Evolutionary conservation across 1,140 invertebrate genomes (phyloP), one percentile per base, ranked within the genome.

Genomic region (Drosophila sproati): DNA sequence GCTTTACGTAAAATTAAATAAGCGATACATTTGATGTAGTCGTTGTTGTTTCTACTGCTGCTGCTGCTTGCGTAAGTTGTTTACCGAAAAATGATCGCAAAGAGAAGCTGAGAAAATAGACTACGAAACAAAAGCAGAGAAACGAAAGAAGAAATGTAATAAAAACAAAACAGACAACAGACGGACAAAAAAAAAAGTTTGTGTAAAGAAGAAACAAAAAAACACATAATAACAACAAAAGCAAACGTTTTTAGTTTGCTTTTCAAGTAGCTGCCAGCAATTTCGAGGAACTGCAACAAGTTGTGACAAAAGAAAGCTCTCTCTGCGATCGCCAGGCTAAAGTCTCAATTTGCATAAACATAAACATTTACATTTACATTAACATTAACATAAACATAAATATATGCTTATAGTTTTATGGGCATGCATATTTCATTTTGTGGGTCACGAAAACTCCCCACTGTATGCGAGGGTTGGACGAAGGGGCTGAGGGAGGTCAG

Each of bases 1-100:
- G 69, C 47, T 88, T 88, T 89, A 83, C 83, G 82, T 87, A 87
- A 87, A 82, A 61, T 68, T 79, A 60, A 62, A 73, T 73, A 78
- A 80, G 81, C 73, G 81, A 77, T 69, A 82, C 72, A 74, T 39
- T 61, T 78, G 61, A 68, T 75, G 64, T 66, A 68, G 78, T 69
- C 68, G 66, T 52, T 64, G 61, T 56, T 55, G 52, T 51, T 55
- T 47, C 20, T 20, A 20, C 20, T 20, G 20, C 20, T 51, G 60
- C 52, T 62, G 50, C 45, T 74, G 64, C 85, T 88, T 88, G 86
- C 86, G 78, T 90, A 89, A 90, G 86, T 89, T 89, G 85, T 89
- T 89, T 83, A 89, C 85, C 79, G 63, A 82, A 83, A 62, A 72
- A 50, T 67, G 77, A 71, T 76, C 8, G 54, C 69, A 76, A 81